These are phyloP conservation scores for Ficedula albicollis DNA, from an alignment of 2,797 vertebrate genomes.

Conservation along the genomic window DNA sequence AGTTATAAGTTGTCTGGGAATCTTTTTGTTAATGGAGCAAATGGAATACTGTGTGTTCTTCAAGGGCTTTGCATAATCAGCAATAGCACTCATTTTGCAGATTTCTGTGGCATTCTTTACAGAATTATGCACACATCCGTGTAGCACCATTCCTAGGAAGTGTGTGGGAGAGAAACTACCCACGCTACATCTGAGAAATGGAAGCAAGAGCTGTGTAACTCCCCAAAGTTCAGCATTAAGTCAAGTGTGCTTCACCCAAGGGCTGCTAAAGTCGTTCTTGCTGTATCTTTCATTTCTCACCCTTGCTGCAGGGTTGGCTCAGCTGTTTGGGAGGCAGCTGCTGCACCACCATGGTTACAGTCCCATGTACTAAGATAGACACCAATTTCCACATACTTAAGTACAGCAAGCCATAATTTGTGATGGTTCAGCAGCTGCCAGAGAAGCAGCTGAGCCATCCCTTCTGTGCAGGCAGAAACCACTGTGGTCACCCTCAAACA, in stretches of 20 bases:
- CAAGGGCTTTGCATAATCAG: background rate
- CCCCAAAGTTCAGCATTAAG: background rate
- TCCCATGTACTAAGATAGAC: background rate
- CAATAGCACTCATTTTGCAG: background rate
- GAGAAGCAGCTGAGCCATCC: slow-evolving; percentile 60
- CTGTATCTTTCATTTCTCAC: background rate
- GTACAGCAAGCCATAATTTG: slow-evolving; percentile 34
- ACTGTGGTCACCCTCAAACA: background rate
- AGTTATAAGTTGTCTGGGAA: background rate
- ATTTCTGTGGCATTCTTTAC: background rate
- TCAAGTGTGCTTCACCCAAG: background rate
- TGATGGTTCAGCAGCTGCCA: slow-evolving; percentile 54
- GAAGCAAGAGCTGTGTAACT: background rate
- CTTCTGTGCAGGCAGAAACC: slow-evolving; percentile 15
- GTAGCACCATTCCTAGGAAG: background rate
- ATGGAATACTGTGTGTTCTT: background rate
- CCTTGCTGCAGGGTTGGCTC: slow-evolving; percentile 44
- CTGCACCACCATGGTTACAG: background rate
- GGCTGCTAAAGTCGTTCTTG: background rate
- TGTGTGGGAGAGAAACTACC: slow-evolving; percentile 16
- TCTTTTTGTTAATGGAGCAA: background rate
- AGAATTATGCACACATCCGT: background rate
- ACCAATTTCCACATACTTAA: slow-evolving; percentile 54
- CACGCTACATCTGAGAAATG: background rate
- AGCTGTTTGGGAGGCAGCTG: slow-evolving; percentile 53